Conservation (phyloP, 2,888 invertebrate species). For the Erebia palarica region DNA sequence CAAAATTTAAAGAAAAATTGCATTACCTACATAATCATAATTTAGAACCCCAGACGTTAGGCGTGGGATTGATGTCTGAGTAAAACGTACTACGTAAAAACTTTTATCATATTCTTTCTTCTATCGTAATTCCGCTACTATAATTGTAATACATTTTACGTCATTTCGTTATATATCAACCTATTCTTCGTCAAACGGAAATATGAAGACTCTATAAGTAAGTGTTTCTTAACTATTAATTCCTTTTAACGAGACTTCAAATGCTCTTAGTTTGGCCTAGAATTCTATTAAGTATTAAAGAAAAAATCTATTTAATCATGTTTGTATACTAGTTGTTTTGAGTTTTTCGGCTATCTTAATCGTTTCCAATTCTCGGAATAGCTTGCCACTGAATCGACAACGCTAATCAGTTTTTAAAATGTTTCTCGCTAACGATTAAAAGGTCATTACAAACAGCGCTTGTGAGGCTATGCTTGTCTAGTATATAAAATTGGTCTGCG, state of each 20-base stretch:
- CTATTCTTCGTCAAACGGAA: no score
- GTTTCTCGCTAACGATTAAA: slow-evolving; percentile 35
- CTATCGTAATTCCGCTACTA: no score
- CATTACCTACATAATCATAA: no score
- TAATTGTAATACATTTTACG: no score
- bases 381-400: slow-evolving; percentile 49
- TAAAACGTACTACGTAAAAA: no score
- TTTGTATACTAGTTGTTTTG: slow-evolving; percentile 38
- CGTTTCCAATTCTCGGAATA: slow-evolving; percentile 58
- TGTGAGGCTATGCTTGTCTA: slow-evolving; percentile 6
- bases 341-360: slow-evolving; percentile 50
- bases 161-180: no score
- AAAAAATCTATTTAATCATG: slow-evolving; percentile 24
- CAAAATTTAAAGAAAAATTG: no score
- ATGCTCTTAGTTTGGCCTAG: neutral
- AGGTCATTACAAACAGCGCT: slow-evolving; percentile 31
- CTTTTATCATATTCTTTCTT: no score
- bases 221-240: neutral
- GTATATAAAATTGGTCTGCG: neutral
- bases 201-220: neutral
- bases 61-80: no score
- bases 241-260: neutral
- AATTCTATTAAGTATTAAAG: neutral
- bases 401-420: slow-evolving; percentile 41
- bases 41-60: no score